Conservation (phyloP, 37 sponge, comb jelly and placozoan species). For the Cliona cf. orientalis region DNA sequence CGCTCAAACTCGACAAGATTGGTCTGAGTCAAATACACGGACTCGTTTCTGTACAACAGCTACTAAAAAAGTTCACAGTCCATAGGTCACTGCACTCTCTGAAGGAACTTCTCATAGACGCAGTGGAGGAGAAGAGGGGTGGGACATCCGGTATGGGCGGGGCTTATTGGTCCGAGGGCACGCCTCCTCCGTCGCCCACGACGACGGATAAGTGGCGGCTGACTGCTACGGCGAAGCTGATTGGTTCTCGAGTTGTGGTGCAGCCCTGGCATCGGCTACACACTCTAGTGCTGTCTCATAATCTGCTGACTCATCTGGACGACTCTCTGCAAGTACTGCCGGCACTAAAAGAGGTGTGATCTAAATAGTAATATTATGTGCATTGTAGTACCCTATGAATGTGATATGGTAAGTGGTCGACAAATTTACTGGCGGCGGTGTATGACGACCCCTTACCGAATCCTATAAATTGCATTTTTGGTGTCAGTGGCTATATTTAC, state of each 20-base stretch:
- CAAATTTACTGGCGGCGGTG: neutral
- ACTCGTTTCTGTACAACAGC: conserved; percentile 59
- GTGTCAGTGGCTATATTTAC: too few species aligned
- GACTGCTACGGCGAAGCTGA: conserved; percentile 55
- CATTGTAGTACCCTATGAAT: neutral
- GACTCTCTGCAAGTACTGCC: conserved; percentile 76
- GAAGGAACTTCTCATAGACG: conserved; percentile 63
- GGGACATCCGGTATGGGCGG: neutral
- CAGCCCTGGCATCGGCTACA: conserved; percentile 84
- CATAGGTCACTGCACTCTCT: conserved; percentile 27
- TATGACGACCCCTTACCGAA: too few species aligned
- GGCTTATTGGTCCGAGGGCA: neutral
- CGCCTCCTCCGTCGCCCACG: neutral
- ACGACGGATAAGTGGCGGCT: conserved; percentile 55
- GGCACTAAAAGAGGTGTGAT: conserved; percentile 56
- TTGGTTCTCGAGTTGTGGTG: conserved; percentile 63
- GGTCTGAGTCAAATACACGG: conserved; percentile 50
- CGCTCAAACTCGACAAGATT: conserved; percentile 59
- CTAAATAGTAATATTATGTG: too few species aligned
- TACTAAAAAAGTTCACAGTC: conserved; percentile 33
- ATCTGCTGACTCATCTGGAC: conserved; percentile 59
- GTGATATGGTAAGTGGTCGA: neutral
- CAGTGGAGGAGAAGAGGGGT: conserved; percentile 57
- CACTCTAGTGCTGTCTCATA: conserved; percentile 67
- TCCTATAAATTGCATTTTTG: too few species aligned